Evolutionary conservation across 2,888 invertebrate genomes (phyloP), one percentile per base, ranked within the genome.

Genomic region (Opisthograptis luteolata): DNA sequence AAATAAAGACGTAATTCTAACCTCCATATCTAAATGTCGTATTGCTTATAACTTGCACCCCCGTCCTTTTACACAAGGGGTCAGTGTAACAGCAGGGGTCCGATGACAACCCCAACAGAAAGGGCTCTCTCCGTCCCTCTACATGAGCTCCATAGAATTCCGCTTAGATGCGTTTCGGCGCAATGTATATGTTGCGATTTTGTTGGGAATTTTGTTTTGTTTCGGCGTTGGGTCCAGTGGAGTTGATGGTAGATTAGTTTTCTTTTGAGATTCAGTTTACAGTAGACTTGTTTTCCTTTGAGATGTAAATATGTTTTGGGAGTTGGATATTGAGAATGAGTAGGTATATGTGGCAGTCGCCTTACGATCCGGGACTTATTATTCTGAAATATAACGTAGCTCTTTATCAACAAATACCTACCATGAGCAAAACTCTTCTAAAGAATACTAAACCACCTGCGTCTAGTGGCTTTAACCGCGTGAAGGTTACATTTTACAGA

Each of bases 61-160:
- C 54, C 28, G 47, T 62, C 63, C 70, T 73, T n/a, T n/a, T 64
- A 65, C 64, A 57, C 68, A 70, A 69, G 82, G 86, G 84, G 82
- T 83, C 85, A 85, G 74, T 78, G 73, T 79, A 79, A 77, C 81
- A 73, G 75, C 77, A 64, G 82, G 85, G 85, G 82, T 70, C 77
- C 80, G 79, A 74, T 81, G 84, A 84, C 86, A 83, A 81, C 87
- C 87, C 87, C 76, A 84, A 83, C 76, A 79, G 78, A 79, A 84
- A 85, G 83, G 86, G 84, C 80, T 73, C 79, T 72, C 68, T 76
- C 73, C 68, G 67, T 66, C 67, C 73, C 74, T 76, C 76, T 76
- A 77, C 77, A 77, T 70, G 72, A 77, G 78, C 77, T 76, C 77
- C 78, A 81, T 84, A 81, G 76, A 84, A 83, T 79, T 76, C 73